Evolutionary conservation across 2,888 invertebrate genomes (phyloP), one percentile per base, ranked within the genome.

Genomic region (Stenodera caucasica): DNA sequence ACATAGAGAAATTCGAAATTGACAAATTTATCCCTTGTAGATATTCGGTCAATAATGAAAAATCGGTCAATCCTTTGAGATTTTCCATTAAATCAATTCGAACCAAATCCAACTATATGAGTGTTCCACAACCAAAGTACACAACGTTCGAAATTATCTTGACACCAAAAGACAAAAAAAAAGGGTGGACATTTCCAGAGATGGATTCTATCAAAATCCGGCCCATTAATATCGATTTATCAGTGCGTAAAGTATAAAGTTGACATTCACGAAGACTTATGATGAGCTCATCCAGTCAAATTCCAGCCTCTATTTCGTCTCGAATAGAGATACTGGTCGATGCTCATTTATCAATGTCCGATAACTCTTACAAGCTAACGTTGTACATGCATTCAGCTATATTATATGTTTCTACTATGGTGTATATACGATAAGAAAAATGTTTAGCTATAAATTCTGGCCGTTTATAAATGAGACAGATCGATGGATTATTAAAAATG

Each of bases 271-370:
- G 67, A 69, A 71, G 70, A 70, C 69, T 71, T 71, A 69, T 70
- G 67, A 70, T 64, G 68, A 65, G 64, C 65, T 26, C 26, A 65
- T 65, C 61, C 63, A 69, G 70, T 69, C 67, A 67, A 68, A 69
- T 67, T 69, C 66, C 60, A 65, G 64, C 53, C 62, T 62, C 58
- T 65, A 61, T 67, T 66, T 67, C 63, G 26, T 32, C 53, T 58
- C 53, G 62, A 53, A 59, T 60, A 57, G 59, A 66, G 63, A 64
- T 63, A 67, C 40, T 52, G 51, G 37, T 18, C 35, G 37, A 66
- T 61, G 60, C 61, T 62, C 71, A 73, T 73, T 72, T 69, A 72
- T 73, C 73, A 73, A 72, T 64, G 72, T 72, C 71, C 63, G 72
- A 73, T 72, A 72, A 72, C 67, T 45, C 23, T 70, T 71, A 69